Base-by-base conservation (phyloP, 2,888 invertebrate genomes). In the Achlya flavicornis region DNA sequence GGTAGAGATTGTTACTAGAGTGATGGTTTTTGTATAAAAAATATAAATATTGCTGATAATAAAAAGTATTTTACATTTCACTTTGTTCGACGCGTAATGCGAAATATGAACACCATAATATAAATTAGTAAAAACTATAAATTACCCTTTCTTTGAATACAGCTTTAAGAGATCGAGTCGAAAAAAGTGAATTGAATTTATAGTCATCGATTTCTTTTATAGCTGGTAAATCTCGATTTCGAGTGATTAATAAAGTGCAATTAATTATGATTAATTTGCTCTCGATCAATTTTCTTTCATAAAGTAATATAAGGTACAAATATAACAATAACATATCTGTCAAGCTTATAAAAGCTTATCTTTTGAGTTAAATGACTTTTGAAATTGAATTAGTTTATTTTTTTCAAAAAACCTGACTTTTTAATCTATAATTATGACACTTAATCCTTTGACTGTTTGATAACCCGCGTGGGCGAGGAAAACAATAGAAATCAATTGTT, bases 1-100 rank as follows among this genome's bases (percentile, higher is more conserved):
- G 85, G 93, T 93, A 93, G 93, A 89, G 80, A 90, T 93, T 93
- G 93, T 93, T 93, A 93, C 85, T 93, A 93, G 91, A 90, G 87
- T 88, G 91, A 89, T 91, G 91, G 88, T 91, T 93, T 92, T 92
- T 92, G 85, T 88, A 88, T 82, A 91, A 90, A 90, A 89, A 85
- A 89, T 86, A 81, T 83, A 84, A 84, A 76, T 76, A 82, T 76
- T 81, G 81, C 88, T 84, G 80, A 85, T 79, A 79, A 77, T 81
- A 81, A 81, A 82, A 77, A 78, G 53, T 77, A 80, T 78, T 70
- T 65, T 70, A 64, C 78, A 72, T 80, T 78, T 77, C 79, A 84
- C 81, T 88, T 85, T 83, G 81, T 84, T 82, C 70, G 77, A 69
- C 74, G 75, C 77, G 80, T 68, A 67, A 67, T 63, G 68, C 74